Percentiles rank a stretch among this genome's conserved stretches.
These are phyloP conservation scores for Tachina fera DNA, from an alignment of 2,888 invertebrate species.

Conservation along the genomic window DNA sequence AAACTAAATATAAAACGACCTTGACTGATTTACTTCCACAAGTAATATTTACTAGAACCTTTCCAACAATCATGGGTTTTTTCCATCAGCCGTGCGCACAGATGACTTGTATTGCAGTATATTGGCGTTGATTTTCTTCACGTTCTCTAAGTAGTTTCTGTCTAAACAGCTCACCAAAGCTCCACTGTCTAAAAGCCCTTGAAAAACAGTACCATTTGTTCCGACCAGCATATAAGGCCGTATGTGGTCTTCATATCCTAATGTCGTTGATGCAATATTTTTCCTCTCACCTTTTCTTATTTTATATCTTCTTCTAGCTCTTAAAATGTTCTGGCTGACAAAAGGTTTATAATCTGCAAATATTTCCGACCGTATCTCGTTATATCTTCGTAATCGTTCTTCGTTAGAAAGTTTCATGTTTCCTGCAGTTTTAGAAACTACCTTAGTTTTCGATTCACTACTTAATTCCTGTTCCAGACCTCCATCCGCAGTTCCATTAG, in stretches of 20 bases:
- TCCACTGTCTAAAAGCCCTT: conserved; percentile 5
- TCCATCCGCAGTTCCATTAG: no score
- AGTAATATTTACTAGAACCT: not conserved
- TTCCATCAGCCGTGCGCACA: not conserved
- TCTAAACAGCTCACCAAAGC: conserved; percentile 13
- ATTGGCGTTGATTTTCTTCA: not conserved
- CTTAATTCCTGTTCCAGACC: no score
- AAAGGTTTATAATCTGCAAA: no score
- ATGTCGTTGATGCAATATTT: not conserved
- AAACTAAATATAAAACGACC: not conserved
- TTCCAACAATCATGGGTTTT: not conserved
- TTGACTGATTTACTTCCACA: not conserved
- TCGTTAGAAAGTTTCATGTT: no score
- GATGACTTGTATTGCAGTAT: conserved; percentile 8
- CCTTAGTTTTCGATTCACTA: no score
- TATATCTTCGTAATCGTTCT: no score
- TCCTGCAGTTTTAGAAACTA: no score
- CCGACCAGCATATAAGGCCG: conserved; percentile 5
- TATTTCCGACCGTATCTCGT: no score
- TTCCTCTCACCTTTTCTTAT: conserved; percentile 1
- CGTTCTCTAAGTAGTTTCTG: conserved; percentile 11
- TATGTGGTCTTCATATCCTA: not conserved
- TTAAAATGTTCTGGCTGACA: not conserved
- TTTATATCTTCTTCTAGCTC: not conserved
- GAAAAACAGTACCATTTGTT: not conserved